These are phyloP conservation scores for Drosophila pullipes DNA, from an alignment of 2,888 invertebrate genomes.

Conservation along the genomic window DNA sequence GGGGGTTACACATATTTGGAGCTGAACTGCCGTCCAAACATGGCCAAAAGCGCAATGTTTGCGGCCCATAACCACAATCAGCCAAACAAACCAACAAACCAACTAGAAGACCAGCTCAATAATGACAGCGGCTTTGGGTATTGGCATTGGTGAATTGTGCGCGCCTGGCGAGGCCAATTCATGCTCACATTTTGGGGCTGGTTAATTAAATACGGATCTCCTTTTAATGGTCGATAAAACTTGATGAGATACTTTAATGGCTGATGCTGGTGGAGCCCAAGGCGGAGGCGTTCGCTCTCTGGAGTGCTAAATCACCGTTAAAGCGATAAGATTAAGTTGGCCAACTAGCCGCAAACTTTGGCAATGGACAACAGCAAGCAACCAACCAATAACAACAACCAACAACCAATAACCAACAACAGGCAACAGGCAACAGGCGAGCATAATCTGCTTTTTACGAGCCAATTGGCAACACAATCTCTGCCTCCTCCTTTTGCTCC, in stretches of 20 bases:
- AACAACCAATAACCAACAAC: slow-evolving; percentile 31
- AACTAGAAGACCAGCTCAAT: slow-evolving; percentile 8
- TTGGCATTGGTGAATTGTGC: slow-evolving; percentile 45
- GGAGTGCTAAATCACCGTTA: slow-evolving; percentile 80
- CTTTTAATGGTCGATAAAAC: slow-evolving; percentile 84
- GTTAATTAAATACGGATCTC: slow-evolving; percentile 83
- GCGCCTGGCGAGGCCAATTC: slow-evolving; percentile 80
- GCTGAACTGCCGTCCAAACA: slow-evolving; percentile 16
- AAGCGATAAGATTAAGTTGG: slow-evolving; percentile 75
- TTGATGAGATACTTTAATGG: slow-evolving; percentile 83
- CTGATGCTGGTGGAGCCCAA: slow-evolving; percentile 15
- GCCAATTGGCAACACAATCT: slow-evolving; percentile 81
- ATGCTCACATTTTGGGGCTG: slow-evolving; percentile 85
- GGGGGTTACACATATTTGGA: slow-evolving; percentile 28
- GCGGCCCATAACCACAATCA: slow-evolving; percentile 44
- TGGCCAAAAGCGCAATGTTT: slow-evolving; percentile 24
- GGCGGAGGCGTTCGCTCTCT: slow-evolving; percentile 20
- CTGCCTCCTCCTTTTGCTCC: slow-evolving; percentile 21
- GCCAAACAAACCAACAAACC: slow-evolving; percentile 57
- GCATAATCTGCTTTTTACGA: slow-evolving; percentile 76
- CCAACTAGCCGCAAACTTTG: slow-evolving; percentile 58
- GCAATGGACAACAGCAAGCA: not conserved
- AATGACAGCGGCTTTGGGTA: slow-evolving; percentile 2
- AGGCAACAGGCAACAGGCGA: slow-evolving; percentile 44
- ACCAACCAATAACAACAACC: slow-evolving; percentile 23